Evolutionary conservation across 2,797 vertebrate species (phyloP).

Genomic region (Micromesistius poutassou): DNA sequence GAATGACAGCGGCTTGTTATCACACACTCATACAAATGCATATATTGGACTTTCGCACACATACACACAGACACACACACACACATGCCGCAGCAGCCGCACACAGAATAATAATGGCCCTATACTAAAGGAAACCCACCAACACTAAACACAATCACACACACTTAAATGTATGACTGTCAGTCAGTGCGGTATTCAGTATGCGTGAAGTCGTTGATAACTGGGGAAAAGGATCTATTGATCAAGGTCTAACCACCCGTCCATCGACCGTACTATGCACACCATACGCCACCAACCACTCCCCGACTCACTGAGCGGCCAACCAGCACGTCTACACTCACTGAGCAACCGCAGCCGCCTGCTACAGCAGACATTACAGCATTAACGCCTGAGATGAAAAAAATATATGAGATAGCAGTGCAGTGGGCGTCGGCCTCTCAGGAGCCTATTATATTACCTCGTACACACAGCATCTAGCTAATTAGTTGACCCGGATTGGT

Average conservation of each 20-base stretch:
- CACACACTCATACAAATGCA: slow-evolving; percentile 1
- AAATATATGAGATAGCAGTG: no score
- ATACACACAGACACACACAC: slow-evolving; percentile 32
- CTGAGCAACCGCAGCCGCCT: neutral
- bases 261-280: slow-evolving; percentile 35
- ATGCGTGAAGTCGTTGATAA: slow-evolving; percentile 41
- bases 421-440: neutral
- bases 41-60: neutral
- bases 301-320: neutral
- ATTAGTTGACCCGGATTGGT: neutral
- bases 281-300: neutral
- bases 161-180: slow-evolving; percentile 39
- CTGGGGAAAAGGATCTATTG: slow-evolving; percentile 45
- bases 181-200: slow-evolving; percentile 27
- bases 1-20: slow-evolving; percentile 55
- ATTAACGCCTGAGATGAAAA: neutral
- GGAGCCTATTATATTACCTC: neutral
- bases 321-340: slow-evolving; percentile 32
- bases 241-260: slow-evolving; percentile 41
- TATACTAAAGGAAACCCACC: slow-evolving; percentile 18
- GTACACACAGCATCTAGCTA: neutral
- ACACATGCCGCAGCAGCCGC: slow-evolving; percentile 9
- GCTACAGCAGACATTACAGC: neutral
- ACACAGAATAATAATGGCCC: slow-evolving; percentile 44
- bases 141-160: neutral